These are phyloP conservation scores for Solenopsis fugax DNA, from an alignment of 1,140 invertebrate species.

Conservation along the genomic window DNA sequence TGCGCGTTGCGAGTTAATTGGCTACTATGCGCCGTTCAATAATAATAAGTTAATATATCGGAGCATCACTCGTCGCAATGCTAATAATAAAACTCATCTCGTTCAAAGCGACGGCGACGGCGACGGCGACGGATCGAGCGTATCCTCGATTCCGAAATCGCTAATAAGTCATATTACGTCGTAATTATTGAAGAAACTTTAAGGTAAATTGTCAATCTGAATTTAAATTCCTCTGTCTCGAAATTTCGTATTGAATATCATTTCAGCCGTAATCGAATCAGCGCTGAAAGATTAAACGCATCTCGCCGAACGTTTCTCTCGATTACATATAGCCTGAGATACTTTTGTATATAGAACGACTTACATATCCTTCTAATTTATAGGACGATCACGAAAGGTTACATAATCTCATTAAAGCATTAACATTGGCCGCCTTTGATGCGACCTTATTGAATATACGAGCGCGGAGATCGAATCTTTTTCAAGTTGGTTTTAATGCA, in stretches of 20 bases:
- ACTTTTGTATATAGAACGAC: conserved; percentile 45
- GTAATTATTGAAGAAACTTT: neutral
- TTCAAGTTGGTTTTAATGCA: neutral
- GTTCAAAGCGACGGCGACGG: neutral
- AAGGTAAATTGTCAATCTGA: neutral
- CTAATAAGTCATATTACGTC: neutral
- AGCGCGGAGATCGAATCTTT: neutral
- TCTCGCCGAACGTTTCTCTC: conserved; percentile 37
- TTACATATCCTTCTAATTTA: conserved; percentile 35
- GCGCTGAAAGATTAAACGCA: neutral
- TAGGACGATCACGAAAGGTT: conserved; percentile 17
- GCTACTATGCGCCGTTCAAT: conserved; percentile 11
- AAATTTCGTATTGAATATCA: neutral
- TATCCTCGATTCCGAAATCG: neutral
- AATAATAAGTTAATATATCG: conserved; percentile 41
- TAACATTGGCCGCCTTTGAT: neutral
- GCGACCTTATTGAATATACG: neutral
- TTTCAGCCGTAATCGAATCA: too few species aligned
- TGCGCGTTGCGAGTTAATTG: conserved; percentile 38
- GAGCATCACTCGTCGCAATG: neutral
- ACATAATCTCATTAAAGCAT: neutral
- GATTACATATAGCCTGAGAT: neutral
- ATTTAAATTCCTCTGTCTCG: neutral
- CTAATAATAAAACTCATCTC: conserved; percentile 32
- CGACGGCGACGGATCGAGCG: neutral